Conservation (phyloP, 2,888 invertebrate genomes). For the Hermaeophaga mercurialis region DNA sequence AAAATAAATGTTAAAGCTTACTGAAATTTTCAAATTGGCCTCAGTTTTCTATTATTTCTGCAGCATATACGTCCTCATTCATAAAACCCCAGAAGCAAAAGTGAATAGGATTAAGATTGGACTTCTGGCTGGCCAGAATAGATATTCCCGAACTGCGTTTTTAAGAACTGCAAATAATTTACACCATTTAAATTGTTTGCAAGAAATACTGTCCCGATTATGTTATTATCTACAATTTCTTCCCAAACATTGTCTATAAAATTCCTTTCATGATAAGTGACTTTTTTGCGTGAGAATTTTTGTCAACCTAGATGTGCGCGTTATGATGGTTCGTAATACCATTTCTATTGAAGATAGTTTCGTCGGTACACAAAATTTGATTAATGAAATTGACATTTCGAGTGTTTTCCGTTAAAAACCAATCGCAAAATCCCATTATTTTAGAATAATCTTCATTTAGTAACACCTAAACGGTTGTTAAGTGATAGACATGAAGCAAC, state of each 20-base stretch:
- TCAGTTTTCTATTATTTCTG: too few relatives aligned
- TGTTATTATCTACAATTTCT: neutral
- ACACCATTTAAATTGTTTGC: too few relatives aligned
- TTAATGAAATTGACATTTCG: neutral
- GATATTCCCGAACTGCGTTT: too few relatives aligned
- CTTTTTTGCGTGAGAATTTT: neutral
- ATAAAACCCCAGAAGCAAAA: too few relatives aligned
- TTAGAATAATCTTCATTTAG: neutral
- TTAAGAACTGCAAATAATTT: too few relatives aligned
- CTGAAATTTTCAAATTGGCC: too few relatives aligned
- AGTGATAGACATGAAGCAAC: neutral
- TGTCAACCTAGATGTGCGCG: neutral
- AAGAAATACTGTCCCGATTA: too few relatives aligned
- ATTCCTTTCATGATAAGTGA: neutral
- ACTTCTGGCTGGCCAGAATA: too few relatives aligned
- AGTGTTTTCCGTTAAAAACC: neutral
- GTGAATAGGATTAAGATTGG: too few relatives aligned
- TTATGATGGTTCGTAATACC: neutral
- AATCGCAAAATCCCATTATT: neutral
- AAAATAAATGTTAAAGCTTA: too few relatives aligned
- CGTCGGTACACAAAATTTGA: neutral
- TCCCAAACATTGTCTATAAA: neutral
- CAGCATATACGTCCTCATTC: too few relatives aligned
- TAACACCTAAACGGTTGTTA: neutral
- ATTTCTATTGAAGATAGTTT: neutral